Base-by-base conservation (phyloP, 2,113 vertebrate genomes). In the Plecotus auritus region DNA sequence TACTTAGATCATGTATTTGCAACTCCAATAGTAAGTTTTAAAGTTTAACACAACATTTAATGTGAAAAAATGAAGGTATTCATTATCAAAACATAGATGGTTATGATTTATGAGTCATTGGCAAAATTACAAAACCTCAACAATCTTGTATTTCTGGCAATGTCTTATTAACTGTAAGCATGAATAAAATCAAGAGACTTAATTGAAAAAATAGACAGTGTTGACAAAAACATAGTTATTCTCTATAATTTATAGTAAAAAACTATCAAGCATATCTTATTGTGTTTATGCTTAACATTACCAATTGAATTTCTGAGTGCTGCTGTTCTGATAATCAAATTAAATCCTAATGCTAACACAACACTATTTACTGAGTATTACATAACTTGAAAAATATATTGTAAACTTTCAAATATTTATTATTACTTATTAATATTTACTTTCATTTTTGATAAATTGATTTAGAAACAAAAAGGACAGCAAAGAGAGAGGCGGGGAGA, bases 11-110 rank as follows among this genome's bases (percentile, higher is more conserved):
- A 97, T 89, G 35, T 81, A 97, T 45, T 42, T 40, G 88, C 85
- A 98, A 94, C 30, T 85, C 59, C 76, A 88, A 88, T 87, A 93
- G 76, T 94, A 97, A 85, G 37, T 95, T 97, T 95, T 95, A 95
- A 98, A 97, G 47, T 97, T 96, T 95, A 97, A 98, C 92, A 72
- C 18, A 80, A 47, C 3, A 67, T 49, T 76, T 54, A 84, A 9
- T 69, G 95, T 73, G 95, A 95, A 89, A 92, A 95, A 97, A 93
- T 70, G 64, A 96, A 97, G 85, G 89, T 91, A 88, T 23, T 96
- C 94, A 97, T 96, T 72, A 85, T 80, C 87, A 97, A 97, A 98
- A 97, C 66, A 49, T 95, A 97, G 90, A 97, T 76, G 85, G 61
- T 80, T 90, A 61, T 96, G 91, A 97, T 98, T 97, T 96, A 97